Percentiles rank a stretch among this genome's conserved stretches.
Evolutionary conservation across 2,113 vertebrate genomes (phyloP).

Genomic region (Lepus europaeus): DNA sequence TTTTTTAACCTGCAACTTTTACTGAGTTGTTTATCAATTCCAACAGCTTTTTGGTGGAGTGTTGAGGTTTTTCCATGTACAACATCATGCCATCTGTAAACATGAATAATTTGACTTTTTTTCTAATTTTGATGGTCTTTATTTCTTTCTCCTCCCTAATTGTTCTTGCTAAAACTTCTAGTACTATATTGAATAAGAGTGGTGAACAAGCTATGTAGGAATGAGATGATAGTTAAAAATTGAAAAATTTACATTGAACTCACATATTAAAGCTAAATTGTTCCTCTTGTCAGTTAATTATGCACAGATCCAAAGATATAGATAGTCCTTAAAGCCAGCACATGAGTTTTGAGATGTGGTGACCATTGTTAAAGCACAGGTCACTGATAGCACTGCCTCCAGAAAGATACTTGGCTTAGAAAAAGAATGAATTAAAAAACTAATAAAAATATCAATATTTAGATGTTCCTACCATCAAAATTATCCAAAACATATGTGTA

Average conservation of each 20-base stretch:
- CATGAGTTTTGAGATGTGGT: neutral
- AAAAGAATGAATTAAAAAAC: slow-evolving; percentile 16
- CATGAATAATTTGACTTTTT: too few species aligned
- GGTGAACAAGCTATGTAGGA: neutral
- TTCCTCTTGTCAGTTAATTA: neutral
- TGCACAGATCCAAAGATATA: neutral
- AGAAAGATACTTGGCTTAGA: neutral
- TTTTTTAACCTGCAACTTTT: too few species aligned
- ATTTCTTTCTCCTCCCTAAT: too few species aligned
- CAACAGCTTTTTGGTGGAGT: too few species aligned
- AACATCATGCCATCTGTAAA: too few species aligned
- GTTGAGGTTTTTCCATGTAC: too few species aligned
- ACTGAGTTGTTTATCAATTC: too few species aligned
- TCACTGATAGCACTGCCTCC: neutral
- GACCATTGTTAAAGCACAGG: neutral
- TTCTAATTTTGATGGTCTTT: too few species aligned
- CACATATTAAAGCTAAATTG: neutral
- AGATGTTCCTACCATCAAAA: neutral
- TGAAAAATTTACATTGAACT: neutral
- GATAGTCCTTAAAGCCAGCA: neutral
- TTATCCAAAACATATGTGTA: too few species aligned
- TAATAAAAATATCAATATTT: slow-evolving; percentile 47
- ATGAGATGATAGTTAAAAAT: neutral
- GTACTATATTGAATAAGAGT: too few species aligned
- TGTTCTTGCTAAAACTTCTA: too few species aligned